phyloP scores from a whole-genome alignment of 2,797 vertebrate species.

The Lagocephalus sceleratus region DNA sequence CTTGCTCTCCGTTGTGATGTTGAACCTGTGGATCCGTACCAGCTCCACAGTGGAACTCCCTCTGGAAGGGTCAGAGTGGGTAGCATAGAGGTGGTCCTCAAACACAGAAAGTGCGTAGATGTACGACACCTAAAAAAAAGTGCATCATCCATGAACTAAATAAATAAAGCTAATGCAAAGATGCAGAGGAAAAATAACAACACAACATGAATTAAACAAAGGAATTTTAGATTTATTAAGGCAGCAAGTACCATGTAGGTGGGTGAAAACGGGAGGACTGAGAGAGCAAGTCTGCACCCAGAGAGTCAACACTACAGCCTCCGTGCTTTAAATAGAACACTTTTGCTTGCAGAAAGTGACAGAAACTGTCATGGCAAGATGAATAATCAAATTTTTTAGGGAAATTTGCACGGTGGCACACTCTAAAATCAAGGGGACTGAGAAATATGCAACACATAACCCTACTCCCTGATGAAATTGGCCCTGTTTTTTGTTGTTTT shows the following conservation, averaged over 20 bases:
- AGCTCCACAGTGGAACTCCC: conserved; percentile 74
- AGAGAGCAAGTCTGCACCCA: too few relatives aligned
- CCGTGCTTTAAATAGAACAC: conserved; percentile 26
- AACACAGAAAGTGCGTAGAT: conserved; percentile 89
- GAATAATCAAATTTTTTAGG: too few relatives aligned
- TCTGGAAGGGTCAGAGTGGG: conserved; percentile 77
- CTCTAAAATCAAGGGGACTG: too few relatives aligned
- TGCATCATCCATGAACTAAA: conserved; percentile 9
- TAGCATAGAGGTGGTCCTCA: conserved; percentile 91
- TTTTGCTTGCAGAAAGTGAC: too few relatives aligned
- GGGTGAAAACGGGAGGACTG: too few relatives aligned
- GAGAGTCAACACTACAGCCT: conserved; percentile 40
- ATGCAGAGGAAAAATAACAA: conserved; percentile 17
- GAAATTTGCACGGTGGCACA: too few relatives aligned
- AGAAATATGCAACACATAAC: too few relatives aligned
- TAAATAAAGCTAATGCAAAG: conserved; percentile 22
- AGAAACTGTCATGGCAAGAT: too few relatives aligned
- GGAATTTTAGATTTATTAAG: conserved; percentile 15
- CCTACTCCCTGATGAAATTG: background rate
- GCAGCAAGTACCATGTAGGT: conserved; percentile 6
- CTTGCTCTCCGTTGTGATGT: conserved; percentile 81
- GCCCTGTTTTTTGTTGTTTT: background rate
- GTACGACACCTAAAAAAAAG: conserved; percentile 80
- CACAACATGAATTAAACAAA: conserved; percentile 4
- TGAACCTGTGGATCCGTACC: conserved; percentile 89